A percentile compares a stretch with the other conserved stretches of the same genome.
Evolutionary conservation across 2,113 vertebrate genomes (phyloP).

Genomic region (Ursus arctos): DNA sequence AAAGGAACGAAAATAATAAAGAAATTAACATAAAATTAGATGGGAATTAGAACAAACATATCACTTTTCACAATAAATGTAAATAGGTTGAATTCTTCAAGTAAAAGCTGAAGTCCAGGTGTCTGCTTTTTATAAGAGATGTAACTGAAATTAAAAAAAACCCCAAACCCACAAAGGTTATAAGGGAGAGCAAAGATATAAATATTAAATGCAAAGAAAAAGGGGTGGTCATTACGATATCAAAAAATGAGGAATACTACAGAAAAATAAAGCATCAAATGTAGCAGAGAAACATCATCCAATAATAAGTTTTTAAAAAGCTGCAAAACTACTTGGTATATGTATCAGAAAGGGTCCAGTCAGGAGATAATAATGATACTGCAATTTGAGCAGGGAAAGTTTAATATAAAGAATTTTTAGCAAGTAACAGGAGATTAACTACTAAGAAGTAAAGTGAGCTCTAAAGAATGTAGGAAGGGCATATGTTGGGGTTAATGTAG

Average conservation of each 20-base stretch:
- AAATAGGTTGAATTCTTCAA: constrained; percentile 5
- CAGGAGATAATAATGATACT: background rate
- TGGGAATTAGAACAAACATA: background rate
- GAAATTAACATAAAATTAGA: background rate
- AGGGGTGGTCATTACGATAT: background rate
- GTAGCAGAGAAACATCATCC: background rate
- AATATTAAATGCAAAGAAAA: constrained; percentile 8
- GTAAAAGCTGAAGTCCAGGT: background rate
- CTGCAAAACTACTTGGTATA: background rate
- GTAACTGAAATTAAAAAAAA: background rate
- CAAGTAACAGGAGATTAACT: background rate
- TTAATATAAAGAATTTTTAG: background rate
- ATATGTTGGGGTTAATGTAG: no score
- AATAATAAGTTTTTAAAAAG: background rate
- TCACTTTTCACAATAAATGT: constrained; percentile 2
- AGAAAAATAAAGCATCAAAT: background rate
- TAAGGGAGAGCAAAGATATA: background rate
- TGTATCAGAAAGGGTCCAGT: background rate
- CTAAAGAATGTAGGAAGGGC: background rate
- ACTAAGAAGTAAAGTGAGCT: background rate
- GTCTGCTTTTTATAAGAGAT: background rate
- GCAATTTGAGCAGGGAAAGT: background rate
- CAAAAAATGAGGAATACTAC: background rate
- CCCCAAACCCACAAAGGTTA: background rate
- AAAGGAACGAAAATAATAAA: background rate